Evolutionary conservation across 2,888 invertebrate species (phyloP).

Genomic region (Isoperla grammatica): DNA sequence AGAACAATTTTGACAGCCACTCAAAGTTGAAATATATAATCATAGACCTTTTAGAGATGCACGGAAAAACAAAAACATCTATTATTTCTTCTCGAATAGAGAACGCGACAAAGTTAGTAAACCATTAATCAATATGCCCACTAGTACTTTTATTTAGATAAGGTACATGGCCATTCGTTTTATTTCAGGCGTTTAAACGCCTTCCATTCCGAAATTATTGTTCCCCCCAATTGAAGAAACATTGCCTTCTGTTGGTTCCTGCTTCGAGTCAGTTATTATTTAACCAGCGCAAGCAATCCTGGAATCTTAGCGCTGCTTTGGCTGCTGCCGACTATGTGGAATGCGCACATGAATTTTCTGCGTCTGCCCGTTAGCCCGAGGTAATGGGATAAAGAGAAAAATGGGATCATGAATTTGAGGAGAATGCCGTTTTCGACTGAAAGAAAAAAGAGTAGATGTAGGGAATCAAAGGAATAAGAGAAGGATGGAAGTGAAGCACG

Average conservation of each 20-base stretch:
- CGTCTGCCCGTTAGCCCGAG: conserved; percentile 23
- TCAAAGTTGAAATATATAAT: too few species aligned
- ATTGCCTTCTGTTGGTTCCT: background rate
- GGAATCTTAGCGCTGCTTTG: conserved; percentile 12
- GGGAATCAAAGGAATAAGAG: conserved; percentile 12
- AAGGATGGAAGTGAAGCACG: conserved; percentile 12
- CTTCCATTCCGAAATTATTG: too few species aligned
- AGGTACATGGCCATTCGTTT: too few species aligned
- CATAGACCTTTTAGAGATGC: too few species aligned
- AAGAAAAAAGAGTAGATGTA: conserved; percentile 13
- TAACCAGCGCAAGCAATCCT: conserved; percentile 9
- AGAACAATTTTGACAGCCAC: too few species aligned
- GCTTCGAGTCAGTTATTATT: background rate
- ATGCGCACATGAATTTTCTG: conserved; percentile 24
- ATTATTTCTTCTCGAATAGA: too few species aligned
- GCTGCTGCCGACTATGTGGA: conserved; percentile 12
- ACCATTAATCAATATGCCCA: too few species aligned
- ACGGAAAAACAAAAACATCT: too few species aligned
- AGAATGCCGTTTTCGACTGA: conserved; percentile 18
- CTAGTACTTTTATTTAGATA: too few species aligned
- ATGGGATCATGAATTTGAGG: conserved; percentile 25
- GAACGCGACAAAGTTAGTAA: too few species aligned
- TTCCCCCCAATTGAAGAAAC: background rate
- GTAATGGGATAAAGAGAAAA: conserved; percentile 26
- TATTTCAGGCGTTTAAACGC: too few species aligned